Evolutionary conservation across 2,797 vertebrate genomes (phyloP).

Genomic region (Psittacula derbiana): DNA sequence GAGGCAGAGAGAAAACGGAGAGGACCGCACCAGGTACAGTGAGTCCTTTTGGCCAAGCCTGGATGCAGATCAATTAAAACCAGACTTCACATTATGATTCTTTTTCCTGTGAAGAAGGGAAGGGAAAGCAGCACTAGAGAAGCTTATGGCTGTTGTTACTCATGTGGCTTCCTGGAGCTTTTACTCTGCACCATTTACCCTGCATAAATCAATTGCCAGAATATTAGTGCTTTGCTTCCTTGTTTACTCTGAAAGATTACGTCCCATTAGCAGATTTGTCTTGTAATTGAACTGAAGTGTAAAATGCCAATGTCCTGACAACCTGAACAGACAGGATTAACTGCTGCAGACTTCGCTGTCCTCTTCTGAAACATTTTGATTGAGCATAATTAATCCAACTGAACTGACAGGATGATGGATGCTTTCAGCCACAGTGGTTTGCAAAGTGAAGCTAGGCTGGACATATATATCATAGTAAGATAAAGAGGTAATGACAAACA

Average conservation of each 20-base stretch:
- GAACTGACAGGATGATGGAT: neutral
- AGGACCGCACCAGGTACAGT: rapidly evolving
- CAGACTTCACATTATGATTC: neutral
- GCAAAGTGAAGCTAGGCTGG: neutral
- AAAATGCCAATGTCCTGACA: slow-evolving; percentile 54
- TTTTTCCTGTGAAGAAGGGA: neutral
- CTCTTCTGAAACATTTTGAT: slow-evolving; percentile 36
- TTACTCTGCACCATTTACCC: slow-evolving; percentile 57
- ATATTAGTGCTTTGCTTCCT: slow-evolving; percentile 48
- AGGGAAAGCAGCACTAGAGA: neutral
- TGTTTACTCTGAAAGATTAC: slow-evolving; percentile 62
- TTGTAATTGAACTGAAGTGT: slow-evolving; percentile 64
- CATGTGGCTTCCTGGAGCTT: slow-evolving; percentile 10
- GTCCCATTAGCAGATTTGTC: slow-evolving; percentile 65
- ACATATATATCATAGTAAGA: neutral
- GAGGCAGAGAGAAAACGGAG: rapidly evolving
- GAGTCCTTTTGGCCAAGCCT: neutral
- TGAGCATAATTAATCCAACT: slow-evolving; percentile 31
- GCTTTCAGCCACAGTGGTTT: neutral
- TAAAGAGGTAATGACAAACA: slow-evolving; percentile 3
- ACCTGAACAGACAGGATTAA: slow-evolving; percentile 8
- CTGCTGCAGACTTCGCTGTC: slow-evolving; percentile 11
- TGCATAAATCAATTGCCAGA: slow-evolving; percentile 58
- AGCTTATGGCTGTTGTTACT: neutral
- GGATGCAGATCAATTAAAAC: neutral